Evolutionary conservation across 35 echinoderm and acorn worm species (phyloP).

Genomic region (Patiria miniata): DNA sequence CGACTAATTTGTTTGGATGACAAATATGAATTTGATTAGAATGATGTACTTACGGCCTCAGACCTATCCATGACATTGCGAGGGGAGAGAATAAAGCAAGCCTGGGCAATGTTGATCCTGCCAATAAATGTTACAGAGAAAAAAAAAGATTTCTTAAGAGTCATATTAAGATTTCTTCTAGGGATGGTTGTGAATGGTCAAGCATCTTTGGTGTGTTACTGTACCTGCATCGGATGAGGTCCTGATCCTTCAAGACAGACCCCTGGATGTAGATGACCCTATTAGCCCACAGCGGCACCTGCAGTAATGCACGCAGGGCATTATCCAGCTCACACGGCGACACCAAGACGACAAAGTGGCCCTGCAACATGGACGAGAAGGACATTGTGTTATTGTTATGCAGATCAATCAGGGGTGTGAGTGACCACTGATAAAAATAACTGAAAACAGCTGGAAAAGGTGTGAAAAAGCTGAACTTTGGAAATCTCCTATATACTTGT

Average conservation of each 20-base stretch:
- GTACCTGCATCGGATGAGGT: slow-evolving; percentile 86
- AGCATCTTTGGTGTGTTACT: no score
- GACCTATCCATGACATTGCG: slow-evolving; percentile 91
- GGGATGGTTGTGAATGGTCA: no score
- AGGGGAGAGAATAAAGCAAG: slow-evolving; percentile 93
- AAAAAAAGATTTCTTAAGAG: background rate
- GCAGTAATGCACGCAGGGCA: slow-evolving; percentile 70
- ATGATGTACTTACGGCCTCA: slow-evolving; percentile 87
- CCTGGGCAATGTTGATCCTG: slow-evolving; percentile 97
- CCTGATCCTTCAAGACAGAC: slow-evolving; percentile 85
- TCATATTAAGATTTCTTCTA: background rate
- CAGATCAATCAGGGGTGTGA: no score
- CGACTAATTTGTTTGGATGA: no score
- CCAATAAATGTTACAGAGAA: background rate
- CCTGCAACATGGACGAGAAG: slow-evolving; percentile 47
- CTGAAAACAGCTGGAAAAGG: no score
- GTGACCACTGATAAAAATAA: no score
- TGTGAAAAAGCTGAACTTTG: no score
- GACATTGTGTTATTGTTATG: background rate
- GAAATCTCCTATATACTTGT: no score
- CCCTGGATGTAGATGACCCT: slow-evolving; percentile 95
- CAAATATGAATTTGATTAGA: no score
- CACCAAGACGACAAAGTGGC: slow-evolving; percentile 92
- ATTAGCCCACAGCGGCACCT: slow-evolving; percentile 93
- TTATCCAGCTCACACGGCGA: slow-evolving; percentile 90